phyloP scores from a whole-genome alignment of 2,797 vertebrate species.

The Notolepis coatsorum region DNA sequence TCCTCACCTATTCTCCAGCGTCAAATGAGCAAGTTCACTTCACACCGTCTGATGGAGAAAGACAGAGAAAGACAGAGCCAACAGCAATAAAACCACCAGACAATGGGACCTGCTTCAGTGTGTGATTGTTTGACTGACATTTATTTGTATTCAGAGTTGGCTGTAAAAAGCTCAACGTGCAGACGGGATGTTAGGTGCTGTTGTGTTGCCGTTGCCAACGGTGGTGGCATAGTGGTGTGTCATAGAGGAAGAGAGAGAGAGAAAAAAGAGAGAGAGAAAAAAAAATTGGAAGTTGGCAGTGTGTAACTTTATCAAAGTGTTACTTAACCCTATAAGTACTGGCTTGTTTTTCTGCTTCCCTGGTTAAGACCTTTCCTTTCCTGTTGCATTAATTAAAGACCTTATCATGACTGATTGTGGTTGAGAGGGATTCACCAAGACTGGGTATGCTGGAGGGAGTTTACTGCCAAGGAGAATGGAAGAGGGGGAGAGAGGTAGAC shows the following conservation, averaged over 20 bases:
- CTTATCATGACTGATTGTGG: constrained; percentile 80
- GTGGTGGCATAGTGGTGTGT: constrained; percentile 30
- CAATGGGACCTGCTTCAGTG: constrained; percentile 62
- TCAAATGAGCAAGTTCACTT: constrained; percentile 66
- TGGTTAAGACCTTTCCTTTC: constrained; percentile 72
- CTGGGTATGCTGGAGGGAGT: constrained; percentile 63
- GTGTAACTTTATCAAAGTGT: constrained; percentile 67
- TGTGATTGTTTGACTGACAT: constrained; percentile 18
- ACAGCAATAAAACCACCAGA: constrained; percentile 60
- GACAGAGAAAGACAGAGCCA: constrained; percentile 52
- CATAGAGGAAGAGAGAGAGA: constrained; percentile 8
- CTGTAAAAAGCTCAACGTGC: constrained; percentile 16
- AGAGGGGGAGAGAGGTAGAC: constrained; percentile 38
- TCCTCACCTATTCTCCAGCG: constrained; percentile 66
- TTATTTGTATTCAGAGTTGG: constrained; percentile 52
- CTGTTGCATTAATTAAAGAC: constrained; percentile 79
- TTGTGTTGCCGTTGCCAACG: constrained; percentile 13
- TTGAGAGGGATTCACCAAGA: constrained; percentile 79
- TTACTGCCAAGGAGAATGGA: constrained; percentile 55
- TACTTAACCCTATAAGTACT: constrained; percentile 64
- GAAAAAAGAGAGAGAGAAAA: background rate
- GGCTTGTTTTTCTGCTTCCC: constrained; percentile 67
- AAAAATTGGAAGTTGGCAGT: constrained; percentile 44
- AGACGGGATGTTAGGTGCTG: constrained; percentile 5
- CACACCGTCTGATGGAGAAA: constrained; percentile 59